Percentiles rank a stretch among this genome's conserved stretches.
Evolutionary conservation across 2,113 vertebrate genomes (phyloP).

Genomic region (Odobenus rosmarus): DNA sequence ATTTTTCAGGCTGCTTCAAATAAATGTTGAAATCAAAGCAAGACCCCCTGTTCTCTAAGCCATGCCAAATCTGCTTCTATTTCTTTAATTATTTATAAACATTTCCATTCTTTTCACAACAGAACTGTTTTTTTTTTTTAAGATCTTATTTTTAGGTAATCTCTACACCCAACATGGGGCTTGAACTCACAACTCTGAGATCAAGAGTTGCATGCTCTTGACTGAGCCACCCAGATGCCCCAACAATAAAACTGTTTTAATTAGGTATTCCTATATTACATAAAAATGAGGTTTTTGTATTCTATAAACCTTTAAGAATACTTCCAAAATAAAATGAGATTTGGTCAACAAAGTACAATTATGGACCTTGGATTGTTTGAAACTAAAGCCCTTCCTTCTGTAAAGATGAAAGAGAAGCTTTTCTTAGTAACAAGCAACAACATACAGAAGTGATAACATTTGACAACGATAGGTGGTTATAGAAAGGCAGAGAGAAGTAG

Average conservation of each 20-base stretch:
- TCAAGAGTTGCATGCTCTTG: background rate
- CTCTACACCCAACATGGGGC: background rate
- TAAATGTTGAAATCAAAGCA: background rate
- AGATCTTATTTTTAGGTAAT: background rate
- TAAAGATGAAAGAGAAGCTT: background rate
- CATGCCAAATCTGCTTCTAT: background rate
- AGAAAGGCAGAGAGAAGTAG: background rate
- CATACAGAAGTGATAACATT: background rate
- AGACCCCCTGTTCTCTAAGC: background rate
- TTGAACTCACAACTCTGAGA: background rate
- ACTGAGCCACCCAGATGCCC: background rate
- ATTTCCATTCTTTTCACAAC: background rate
- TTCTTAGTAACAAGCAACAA: background rate
- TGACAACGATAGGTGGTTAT: background rate
- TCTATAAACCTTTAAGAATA: background rate
- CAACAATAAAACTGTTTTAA: background rate
- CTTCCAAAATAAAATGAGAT: background rate
- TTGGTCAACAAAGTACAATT: background rate
- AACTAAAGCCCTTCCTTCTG: background rate
- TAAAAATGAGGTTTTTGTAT: background rate
- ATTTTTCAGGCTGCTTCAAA: background rate
- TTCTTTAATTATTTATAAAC: conserved; percentile 25
- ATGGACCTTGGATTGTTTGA: background rate
- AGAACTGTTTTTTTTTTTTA: background rate
- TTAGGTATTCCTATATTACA: background rate